Base-by-base conservation (phyloP, 2,888 invertebrate species). In the Nesidiocoris tenuis region DNA sequence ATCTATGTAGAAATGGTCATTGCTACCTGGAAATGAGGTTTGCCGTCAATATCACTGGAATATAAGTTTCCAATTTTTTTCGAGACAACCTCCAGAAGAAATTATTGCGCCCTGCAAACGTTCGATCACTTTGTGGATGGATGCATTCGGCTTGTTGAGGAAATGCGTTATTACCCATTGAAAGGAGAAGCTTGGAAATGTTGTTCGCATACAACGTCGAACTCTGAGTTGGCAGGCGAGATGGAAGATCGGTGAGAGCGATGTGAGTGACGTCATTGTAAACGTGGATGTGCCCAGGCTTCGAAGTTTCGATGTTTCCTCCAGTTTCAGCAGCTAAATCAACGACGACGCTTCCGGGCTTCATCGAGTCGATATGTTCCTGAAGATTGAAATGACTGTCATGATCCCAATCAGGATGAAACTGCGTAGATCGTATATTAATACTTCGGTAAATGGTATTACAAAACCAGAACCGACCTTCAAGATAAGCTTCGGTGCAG, bases 201-300 rank as follows among this genome's bases (percentile, higher is more conserved):
- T 95, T 95, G 83, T 95, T 95, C n/a, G 91, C 93, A 82, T 94
- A 95, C 21, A 95, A 86, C 0, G 93, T 93, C 24, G 93, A 93
- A 72, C 93, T 91, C 83, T 94, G 94, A 0, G 94, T 92, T 0
- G 95, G 93, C 82, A 95, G 87, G 71, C 94, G 87, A 81, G 92
- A 92, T 16, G 95, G 91, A 71, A 95, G 84, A 84, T 95, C 94
- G 0, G 94, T 94, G 78, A 92, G 87, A 17, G 95, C 95, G 81
- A 95, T 87, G 84, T 95, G 95, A 0, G 90, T 89, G 23, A 95
- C 92, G 80, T 92, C 94, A 79, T 94, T 90, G 81, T 92, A 88
- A 17, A 86, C 86, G 79, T 89, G 89, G 63, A 93, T 85, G 84
- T 91, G 87, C 12, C 93, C 94, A 18, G 93, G 93, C 80, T 86